Percentiles rank a stretch among this genome's conserved stretches.
Evolutionary conservation across 2,797 vertebrate species (phyloP).

Genomic region (Clarias platycephalus): DNA sequence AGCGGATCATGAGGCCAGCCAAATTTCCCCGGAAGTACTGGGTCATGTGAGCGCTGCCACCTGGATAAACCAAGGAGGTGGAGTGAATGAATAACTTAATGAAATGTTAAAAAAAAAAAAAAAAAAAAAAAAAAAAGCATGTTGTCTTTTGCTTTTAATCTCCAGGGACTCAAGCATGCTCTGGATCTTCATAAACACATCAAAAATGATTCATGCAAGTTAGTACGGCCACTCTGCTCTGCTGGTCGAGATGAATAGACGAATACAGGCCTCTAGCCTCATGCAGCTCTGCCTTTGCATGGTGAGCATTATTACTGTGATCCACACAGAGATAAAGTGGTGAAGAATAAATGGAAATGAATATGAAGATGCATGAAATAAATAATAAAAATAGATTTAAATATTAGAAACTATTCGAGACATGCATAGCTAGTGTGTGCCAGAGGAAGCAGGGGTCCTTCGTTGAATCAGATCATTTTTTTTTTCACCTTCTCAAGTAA

Average conservation of each 20-base stretch:
- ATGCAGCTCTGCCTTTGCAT: constrained; percentile 64
- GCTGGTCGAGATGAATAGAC: constrained; percentile 60
- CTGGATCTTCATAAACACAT: constrained; percentile 55
- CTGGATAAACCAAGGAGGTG: constrained; percentile 64
- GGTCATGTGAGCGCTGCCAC: constrained; percentile 85
- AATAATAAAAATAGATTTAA: not conserved
- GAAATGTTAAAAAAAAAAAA: too few species aligned
- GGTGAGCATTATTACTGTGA: constrained; percentile 40
- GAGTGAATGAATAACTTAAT: not conserved
- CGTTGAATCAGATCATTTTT: not conserved
- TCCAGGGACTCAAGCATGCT: constrained; percentile 59
- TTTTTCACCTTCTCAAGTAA: not conserved
- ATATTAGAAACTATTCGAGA: constrained; percentile 4
- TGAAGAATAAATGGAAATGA: constrained; percentile 42
- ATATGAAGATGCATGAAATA: constrained; percentile 21
- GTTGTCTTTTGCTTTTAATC: not conserved
- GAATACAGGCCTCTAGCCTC: constrained; percentile 55
- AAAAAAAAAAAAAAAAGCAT: not conserved
- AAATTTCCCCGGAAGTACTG: constrained; percentile 95
- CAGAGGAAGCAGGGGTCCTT: not conserved
- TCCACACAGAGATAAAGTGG: constrained; percentile 25
- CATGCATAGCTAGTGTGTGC: constrained; percentile 3
- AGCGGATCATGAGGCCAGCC: constrained; percentile 90
- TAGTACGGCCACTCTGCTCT: constrained; percentile 74
- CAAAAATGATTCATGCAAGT: constrained; percentile 83